Base-by-base conservation (phyloP, 2,113 vertebrate species). In the Pelmatolapia mariae region DNA sequence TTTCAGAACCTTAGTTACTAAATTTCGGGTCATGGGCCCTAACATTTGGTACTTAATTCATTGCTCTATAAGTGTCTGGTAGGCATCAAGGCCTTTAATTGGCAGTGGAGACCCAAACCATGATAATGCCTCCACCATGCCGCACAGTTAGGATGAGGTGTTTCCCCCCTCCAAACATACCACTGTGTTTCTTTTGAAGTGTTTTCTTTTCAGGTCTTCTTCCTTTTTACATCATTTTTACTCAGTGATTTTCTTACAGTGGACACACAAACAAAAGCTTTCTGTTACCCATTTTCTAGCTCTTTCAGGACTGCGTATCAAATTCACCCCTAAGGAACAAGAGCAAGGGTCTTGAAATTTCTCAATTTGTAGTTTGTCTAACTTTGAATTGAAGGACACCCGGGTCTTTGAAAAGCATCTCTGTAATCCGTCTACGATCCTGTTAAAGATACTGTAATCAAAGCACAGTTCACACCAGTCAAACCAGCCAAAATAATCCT, bases 31-130 rank as follows among this genome's bases (percentile, higher is more conserved):
- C 38, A 71, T 71, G 38, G n/a, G 38, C 13, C 66, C 66, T 16
- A 38, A 71, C 38, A 43, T 71, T 19, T 19, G 7, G 16, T 19
- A n/a, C 8, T 52, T 4, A 71, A 71, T 71, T 71, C 38, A 71
- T 24, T 71, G 36, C 12, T 71, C n/a, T 43, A 3, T 71, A 24
- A 43, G 36, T 71, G 38, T 24, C 43, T 43, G n/a, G 5, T 76
- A 29, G 68, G 68, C 40, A 73, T 45, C 68, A 45, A 29, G 22
- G 68, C 68, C 68, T 73, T 73, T 73, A 73, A 47, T 18, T 73
- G 2, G 40, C 40, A 73, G 38, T 24, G 40, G 15, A 11, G 22
- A 43, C 13, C 9, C 68, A 47, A 73, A 43, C 22, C 38, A 45
- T 45, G 38, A 73, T 26, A 22, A 73, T 10, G n/a, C 13, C 12